Evolutionary conservation across 2,113 vertebrate genomes (phyloP), one percentile per base, ranked within the genome.

Genomic region (Lucifuga dentata): DNA sequence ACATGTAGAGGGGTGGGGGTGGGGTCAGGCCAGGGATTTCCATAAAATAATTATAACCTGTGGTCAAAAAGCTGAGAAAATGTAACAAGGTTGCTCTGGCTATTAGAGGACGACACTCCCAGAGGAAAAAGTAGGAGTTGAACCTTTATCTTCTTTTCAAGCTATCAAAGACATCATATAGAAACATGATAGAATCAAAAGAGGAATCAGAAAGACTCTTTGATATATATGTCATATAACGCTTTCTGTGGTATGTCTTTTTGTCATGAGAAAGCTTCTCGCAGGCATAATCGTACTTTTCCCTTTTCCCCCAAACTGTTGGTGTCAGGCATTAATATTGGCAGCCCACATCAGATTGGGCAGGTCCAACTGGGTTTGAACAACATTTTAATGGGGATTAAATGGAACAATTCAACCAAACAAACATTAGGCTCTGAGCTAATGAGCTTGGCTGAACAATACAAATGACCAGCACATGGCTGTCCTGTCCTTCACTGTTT

Each of bases 301-400:
- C 20, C 19, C 41, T 33, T 35, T 56, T 64, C 46, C 38, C 49
- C 46, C 32, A n/a, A 49, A 51, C 8, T 16, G 46, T 35, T 12
- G 5, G 9, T 29, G 55, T 51, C 8, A 40, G 9, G 35, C 66
- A 69, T 80, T 72, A 64, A 69, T 48, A 63, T 57, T 73, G 63
- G 65, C 72, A 72, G 53, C n/a, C 43, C 11, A 12, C 19, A 45
- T 15, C 53, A 52, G 56, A 53, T 64, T 7, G 0, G 35, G 64
- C 68, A 52, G 49, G 57, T 45, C 12, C 63, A 59, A 66, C 71
- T 60, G 70, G 65, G 56, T 53, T 56, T 40, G n/a, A 76, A 36
- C 73, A 51, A 36, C 11, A 0, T 70, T 88, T 83, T 80, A 83
- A 83, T 68, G 76, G 80, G 73, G 64, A 74, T 83, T 59, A 75